Evolutionary conservation across 2,797 vertebrate species (phyloP), one percentile per base, ranked within the genome.

Genomic region (Nasua narica): DNA sequence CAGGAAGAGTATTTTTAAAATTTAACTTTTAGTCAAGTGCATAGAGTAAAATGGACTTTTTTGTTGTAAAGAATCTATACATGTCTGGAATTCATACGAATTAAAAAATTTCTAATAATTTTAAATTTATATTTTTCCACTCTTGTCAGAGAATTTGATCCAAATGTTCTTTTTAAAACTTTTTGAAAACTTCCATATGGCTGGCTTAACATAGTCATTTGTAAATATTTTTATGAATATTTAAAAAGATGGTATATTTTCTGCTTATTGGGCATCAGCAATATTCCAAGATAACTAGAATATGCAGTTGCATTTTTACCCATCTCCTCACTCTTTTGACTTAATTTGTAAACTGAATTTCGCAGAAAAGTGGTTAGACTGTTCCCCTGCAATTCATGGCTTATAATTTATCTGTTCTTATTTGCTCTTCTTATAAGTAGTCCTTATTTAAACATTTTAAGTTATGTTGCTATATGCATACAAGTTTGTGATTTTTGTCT

Each of bases 391-490:
- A 79, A 91, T 84, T 97, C 56, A 85, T 52, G 50, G 94, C 62
- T 81, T 65, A 76, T 29, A 88, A 77, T 56, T 92, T 90, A 54
- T 60, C 48, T 6, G n/a, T 91, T 81, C 87, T 72, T 93, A 15
- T 87, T 85, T 91, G 27, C 60, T 89, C 46, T 2, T 25, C 89
- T 94, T 87, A 69, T 90, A 84, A 76, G 76, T 48, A 72, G 19
- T 96, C 86, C 70, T 91, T 21, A 92, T 50, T 89, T 89, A 96
- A 86, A 72, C 83, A 92, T 48, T 92, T 87, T 69, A 93, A 92
- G 46, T 32, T 60, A 76, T 90, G 58, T 58, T 77, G 3, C 52
- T 95, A 78, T 16, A 82, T 65, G 18, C 25, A 77, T 32, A 87
- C 69, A 94, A 29, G 19, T 94, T 87, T 94, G 15, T 88, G 16